Evolutionary conservation across 2,113 vertebrate species (phyloP).

Genomic region (Epinephelus moara): DNA sequence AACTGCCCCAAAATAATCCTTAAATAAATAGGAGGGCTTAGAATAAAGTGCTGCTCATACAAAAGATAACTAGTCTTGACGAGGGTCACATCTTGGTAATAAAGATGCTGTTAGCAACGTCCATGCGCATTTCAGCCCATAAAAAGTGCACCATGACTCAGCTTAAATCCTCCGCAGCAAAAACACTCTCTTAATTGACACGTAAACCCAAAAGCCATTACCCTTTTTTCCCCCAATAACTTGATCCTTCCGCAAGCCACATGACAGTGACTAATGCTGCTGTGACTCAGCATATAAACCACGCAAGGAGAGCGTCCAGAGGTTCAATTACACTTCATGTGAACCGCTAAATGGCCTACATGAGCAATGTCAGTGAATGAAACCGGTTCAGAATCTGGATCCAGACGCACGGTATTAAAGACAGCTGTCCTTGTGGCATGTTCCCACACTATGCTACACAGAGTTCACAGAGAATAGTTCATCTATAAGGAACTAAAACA

Average conservation of each 20-base stretch:
- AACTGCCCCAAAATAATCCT: too few relatives aligned
- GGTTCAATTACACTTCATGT: conserved; percentile 3
- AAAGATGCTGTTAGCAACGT: not conserved
- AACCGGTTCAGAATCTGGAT: not conserved
- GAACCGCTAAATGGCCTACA: not conserved
- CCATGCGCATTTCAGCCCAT: not conserved
- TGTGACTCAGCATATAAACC: conserved; percentile 7
- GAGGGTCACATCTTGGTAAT: too few relatives aligned
- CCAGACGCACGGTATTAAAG: conserved; percentile 9
- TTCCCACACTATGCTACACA: conserved; percentile 6
- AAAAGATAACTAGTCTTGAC: too few relatives aligned
- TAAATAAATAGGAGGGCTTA: too few relatives aligned
- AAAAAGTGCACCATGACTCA: not conserved
- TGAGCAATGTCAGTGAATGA: conserved; percentile 2
- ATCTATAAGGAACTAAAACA: not conserved
- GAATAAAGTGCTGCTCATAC: too few relatives aligned
- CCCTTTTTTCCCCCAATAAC: not conserved
- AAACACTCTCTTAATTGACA: not conserved
- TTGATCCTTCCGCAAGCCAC: not conserved
- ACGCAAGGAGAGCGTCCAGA: not conserved
- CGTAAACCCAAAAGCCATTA: not conserved
- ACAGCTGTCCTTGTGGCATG: conserved; percentile 11
- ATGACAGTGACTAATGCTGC: not conserved
- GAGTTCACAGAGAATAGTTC: not conserved
- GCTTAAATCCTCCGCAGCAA: not conserved